These are phyloP conservation scores for Polydesmus complanatus DNA, from an alignment of 2,888 invertebrate genomes.

Conservation along the genomic window DNA sequence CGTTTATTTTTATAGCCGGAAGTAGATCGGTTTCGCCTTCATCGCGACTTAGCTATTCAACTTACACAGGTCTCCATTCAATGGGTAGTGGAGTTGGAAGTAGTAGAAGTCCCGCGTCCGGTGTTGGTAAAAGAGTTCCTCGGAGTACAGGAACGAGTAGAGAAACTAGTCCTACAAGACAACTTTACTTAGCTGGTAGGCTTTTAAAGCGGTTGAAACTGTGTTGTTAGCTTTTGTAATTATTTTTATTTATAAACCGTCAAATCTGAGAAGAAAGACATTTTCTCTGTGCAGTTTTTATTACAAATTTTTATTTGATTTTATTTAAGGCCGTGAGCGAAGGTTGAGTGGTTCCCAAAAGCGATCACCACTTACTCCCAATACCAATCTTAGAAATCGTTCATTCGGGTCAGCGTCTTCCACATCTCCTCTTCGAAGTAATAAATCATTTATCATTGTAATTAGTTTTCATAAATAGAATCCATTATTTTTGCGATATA, in stretches of 20 bases:
- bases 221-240: neutral
- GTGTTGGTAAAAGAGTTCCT: conserved; percentile 23
- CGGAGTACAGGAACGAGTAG: conserved; percentile 34
- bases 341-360: conserved; percentile 11
- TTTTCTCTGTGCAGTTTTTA: neutral
- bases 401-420: conserved; percentile 5
- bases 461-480: conserved; percentile 1
- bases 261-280: too few species aligned
- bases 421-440: neutral
- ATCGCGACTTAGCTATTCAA: conserved; percentile 61
- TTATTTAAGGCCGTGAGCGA: neutral
- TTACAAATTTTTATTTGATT: neutral
- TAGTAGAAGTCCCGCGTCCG: conserved; percentile 24
- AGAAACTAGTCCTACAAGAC: conserved; percentile 32
- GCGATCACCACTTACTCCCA: neutral
- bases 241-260: too few species aligned
- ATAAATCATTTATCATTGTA: conserved; percentile 3
- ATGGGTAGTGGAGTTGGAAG: conserved; percentile 21
- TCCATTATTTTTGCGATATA: conserved; percentile 10
- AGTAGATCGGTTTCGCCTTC: conserved; percentile 89
- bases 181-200: conserved; percentile 16
- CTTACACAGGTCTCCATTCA: conserved; percentile 34
- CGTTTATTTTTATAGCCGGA: conserved; percentile 63
- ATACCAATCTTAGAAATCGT: neutral
- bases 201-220: neutral